Evolutionary conservation across 2,797 vertebrate genomes (phyloP).

Genomic region (Myotis myotis): DNA sequence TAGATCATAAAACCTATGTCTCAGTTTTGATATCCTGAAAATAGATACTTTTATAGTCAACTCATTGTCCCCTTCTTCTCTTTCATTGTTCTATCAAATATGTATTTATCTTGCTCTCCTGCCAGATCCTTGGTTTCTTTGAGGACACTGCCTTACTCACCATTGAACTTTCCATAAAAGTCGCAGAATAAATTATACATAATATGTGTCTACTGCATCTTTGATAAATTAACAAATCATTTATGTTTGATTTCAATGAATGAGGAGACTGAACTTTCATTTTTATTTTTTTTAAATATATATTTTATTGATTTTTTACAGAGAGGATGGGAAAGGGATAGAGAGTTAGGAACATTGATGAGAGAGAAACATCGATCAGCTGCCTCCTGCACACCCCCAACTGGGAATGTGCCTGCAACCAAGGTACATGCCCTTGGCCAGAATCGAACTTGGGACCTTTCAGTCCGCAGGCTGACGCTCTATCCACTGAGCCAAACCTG

Average conservation of each 20-base stretch:
- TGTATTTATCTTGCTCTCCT: neutral
- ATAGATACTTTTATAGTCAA: neutral
- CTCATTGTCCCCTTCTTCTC: fast-evolving
- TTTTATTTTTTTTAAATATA: too few relatives aligned
- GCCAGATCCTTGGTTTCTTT: neutral
- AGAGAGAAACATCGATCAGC: too few relatives aligned
- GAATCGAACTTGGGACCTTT: too few relatives aligned
- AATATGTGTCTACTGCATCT: neutral
- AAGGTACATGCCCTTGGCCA: too few relatives aligned
- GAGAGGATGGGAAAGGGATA: too few relatives aligned
- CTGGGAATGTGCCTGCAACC: too few relatives aligned
- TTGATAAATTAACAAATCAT: neutral
- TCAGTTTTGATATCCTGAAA: neutral
- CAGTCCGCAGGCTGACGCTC: too few relatives aligned
- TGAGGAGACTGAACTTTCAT: neutral
- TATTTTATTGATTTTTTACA: too few relatives aligned
- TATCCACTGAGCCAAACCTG: too few relatives aligned
- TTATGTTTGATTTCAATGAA: neutral
- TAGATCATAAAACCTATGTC: neutral
- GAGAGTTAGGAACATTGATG: too few relatives aligned
- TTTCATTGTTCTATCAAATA: neutral
- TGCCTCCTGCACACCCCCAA: too few relatives aligned
- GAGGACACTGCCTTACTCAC: neutral
- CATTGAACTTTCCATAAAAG: neutral
- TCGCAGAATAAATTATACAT: neutral